Base-by-base conservation (phyloP, 2,797 vertebrate species). In the Danio albolineatus region DNA sequence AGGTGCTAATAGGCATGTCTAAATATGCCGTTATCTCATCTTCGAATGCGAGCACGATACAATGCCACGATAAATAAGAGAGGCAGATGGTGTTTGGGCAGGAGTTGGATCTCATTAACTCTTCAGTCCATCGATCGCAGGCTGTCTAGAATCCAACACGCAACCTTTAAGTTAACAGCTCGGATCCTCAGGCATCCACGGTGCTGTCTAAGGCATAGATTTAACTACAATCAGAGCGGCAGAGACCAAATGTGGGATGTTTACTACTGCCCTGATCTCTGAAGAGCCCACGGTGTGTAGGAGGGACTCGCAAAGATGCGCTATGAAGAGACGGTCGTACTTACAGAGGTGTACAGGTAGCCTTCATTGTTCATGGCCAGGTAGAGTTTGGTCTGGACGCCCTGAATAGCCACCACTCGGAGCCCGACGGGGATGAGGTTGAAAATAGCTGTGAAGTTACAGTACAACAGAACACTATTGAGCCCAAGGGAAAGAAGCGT, bases 311-410 rank as follows among this genome's bases (percentile, higher is more conserved):
- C 38, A n/a, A 28, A 56, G 64, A 59, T 53, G 12, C 39, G 54
- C n/a, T 38, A 28, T 16, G 44, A 72, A 8, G 43, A 28, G 43
- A n/a, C n/a, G 21, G 9, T 44, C 7, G 12, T 60, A 73, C 97
- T 95, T 93, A 99, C 98, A 82, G 97, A 99, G 89, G 97, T 97
- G 89, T 99, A 99, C 79, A 99, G 93, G 87, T 97, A 99, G 87
- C 98, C 98, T 92, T 98, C 97, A 5, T 97, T 98, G 94, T 99
- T 99, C 98, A 99, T 99, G 66, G 98, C 98, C 95, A 99, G 90
- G 86, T 99, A 99, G n/a, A 98, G 91, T 88, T 98, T 98, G 82
- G 95, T 98, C 92, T 99, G 97, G 91, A 98, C 97, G 13, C 97
- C 97, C 92, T 99, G 98, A 91, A 99, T 99, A 84, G 98, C 98